These are phyloP conservation scores for Asobara japonica DNA, from an alignment of 1,140 invertebrate species.

Conservation along the genomic window DNA sequence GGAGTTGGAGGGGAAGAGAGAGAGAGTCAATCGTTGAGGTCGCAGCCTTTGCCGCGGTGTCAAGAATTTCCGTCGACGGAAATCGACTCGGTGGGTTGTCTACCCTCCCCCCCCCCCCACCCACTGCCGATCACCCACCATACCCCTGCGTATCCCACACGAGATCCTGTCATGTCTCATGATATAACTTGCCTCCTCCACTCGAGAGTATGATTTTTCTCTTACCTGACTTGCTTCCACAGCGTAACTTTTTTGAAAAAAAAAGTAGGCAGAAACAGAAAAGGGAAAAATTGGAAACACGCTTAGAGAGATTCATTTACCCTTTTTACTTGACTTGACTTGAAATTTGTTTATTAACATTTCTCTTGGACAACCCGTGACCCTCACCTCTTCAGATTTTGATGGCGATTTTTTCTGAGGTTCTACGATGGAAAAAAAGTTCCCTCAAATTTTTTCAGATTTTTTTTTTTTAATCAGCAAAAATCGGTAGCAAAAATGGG, in stretches of 20 bases:
- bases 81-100: constrained; percentile 24
- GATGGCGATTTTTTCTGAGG: no score
- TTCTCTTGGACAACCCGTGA: no score
- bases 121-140: not conserved
- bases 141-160: not conserved
- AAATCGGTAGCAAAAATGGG: no score
- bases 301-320: no score
- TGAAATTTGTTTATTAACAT: no score
- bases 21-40: not conserved
- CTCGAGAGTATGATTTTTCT: not conserved
- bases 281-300: no score
- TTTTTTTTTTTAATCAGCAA: no score
- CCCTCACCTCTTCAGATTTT: no score
- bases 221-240: not conserved
- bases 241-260: not conserved
- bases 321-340: no score
- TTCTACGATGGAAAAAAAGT: no score
- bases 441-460: no score
- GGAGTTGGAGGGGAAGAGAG: constrained; percentile 11
- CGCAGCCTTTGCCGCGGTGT: constrained; percentile 12
- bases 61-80: constrained; percentile 26
- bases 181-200: not conserved
- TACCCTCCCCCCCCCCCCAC: not conserved
- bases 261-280: not conserved
- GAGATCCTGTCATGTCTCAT: not conserved